A percentile compares a stretch with the other conserved stretches of the same genome.
phyloP scores from a whole-genome alignment of 2,888 invertebrate species.

The Lithodes maja region DNA sequence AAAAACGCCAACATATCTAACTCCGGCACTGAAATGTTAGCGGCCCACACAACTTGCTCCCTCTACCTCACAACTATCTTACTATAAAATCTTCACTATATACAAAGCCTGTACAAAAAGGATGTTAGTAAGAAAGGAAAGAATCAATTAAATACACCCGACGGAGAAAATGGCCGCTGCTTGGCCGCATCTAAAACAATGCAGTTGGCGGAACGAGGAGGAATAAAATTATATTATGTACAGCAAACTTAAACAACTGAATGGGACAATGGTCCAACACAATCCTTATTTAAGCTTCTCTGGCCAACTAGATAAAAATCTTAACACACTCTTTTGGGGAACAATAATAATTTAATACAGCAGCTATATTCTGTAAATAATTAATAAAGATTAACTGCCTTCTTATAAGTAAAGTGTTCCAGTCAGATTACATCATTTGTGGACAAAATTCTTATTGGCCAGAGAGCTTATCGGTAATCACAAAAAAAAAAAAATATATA shows the following conservation, averaged over 20 bases:
- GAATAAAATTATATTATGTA: constrained; percentile 34
- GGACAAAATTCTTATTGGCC: too few species aligned
- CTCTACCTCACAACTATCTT: constrained; percentile 11
- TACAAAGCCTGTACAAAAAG: constrained; percentile 28
- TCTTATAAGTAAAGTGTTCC: too few species aligned
- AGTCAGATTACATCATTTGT: too few species aligned
- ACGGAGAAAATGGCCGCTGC: background rate
- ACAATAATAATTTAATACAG: too few species aligned
- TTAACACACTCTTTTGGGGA: too few species aligned
- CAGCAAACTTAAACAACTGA: constrained; percentile 33
- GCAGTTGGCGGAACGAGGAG: background rate
- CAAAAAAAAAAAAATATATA: too few species aligned
- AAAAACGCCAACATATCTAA: background rate
- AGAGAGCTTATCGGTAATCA: too few species aligned
- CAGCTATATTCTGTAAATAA: too few species aligned
- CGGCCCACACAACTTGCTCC: background rate
- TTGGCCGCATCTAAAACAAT: constrained; percentile 14
- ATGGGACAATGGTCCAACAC: background rate
- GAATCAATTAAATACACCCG: background rate
- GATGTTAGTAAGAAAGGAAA: background rate
- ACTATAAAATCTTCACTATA: constrained; percentile 3
- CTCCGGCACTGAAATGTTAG: background rate
- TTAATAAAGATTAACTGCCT: too few species aligned
- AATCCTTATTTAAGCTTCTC: background rate
- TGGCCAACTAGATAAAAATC: background rate